Percentiles rank a stretch among this genome's conserved stretches.
Evolutionary conservation across 1,140 invertebrate species (phyloP).

Genomic region (Atta texana): DNA sequence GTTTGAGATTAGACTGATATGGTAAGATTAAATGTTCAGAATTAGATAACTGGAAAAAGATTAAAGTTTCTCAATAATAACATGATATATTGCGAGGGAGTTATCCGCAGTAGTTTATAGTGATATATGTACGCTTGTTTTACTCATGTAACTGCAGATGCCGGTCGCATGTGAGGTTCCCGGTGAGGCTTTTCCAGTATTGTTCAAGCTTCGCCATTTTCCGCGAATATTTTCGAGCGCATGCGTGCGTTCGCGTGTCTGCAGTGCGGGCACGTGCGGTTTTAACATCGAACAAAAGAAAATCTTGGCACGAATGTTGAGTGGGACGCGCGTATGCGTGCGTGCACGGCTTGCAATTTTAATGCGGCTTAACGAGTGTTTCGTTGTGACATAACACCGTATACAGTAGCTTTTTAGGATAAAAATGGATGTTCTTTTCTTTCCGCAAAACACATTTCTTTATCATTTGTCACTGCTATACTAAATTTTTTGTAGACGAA

Average conservation of each 20-base stretch:
- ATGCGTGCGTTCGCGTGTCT: conserved; percentile 60
- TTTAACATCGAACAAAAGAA: conserved; percentile 68
- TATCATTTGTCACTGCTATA: neutral
- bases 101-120: conserved; percentile 52
- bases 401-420: neutral
- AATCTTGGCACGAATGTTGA: conserved; percentile 16
- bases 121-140: conserved; percentile 56
- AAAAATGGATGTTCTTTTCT: neutral
- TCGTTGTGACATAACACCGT: neutral
- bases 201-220: conserved; percentile 50
- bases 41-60: conserved; percentile 31
- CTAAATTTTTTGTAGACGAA: neutral
- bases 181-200: conserved; percentile 33
- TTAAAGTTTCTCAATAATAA: conserved; percentile 22
- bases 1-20: neutral
- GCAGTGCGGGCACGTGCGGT: conserved; percentile 72
- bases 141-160: conserved; percentile 40
- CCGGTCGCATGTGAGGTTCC: conserved; percentile 48
- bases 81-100: conserved; percentile 32
- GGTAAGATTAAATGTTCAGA: conserved; percentile 15
- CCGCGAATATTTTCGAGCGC: conserved; percentile 39
- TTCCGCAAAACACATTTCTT: neutral
- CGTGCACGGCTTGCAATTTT: conserved; percentile 51
- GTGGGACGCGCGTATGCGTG: conserved; percentile 15
- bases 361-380: conserved; percentile 53